These are phyloP conservation scores for Ophioderma brevispina DNA, from an alignment of 35 echinoderm and acorn worm genomes.

Conservation along the genomic window DNA sequence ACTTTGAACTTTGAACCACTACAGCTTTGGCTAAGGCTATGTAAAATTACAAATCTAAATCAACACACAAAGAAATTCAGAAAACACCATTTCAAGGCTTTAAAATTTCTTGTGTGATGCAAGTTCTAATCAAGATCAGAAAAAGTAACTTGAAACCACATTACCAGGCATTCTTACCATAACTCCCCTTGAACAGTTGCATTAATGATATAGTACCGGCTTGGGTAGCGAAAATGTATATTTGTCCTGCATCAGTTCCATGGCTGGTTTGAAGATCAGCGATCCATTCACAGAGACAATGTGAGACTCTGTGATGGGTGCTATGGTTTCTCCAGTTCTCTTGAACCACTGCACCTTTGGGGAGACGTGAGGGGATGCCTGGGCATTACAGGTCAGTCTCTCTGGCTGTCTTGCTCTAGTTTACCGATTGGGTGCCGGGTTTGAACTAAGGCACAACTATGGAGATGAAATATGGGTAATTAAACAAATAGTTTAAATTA, in stretches of 20 bases:
- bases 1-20: no score
- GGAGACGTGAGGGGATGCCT: constrained; percentile 31
- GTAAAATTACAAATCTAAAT: no score
- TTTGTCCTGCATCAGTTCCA: constrained; percentile 67
- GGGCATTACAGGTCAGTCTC: constrained; percentile 63
- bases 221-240: constrained; percentile 78
- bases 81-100: no score
- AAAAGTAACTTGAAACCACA: no score
- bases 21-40: no score
- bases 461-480: no score
- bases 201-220: constrained; percentile 56
- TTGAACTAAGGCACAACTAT: constrained; percentile 79
- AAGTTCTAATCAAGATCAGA: no score
- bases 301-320: constrained; percentile 39
- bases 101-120: no score
- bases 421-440: constrained; percentile 50
- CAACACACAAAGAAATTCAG: no score
- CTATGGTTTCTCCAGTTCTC: background rate
- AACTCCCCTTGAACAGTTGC: constrained; percentile 74
- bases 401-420: constrained; percentile 42
- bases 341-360: constrained; percentile 64
- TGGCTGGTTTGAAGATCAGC: constrained; percentile 69
- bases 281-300: constrained; percentile 39
- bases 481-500: no score
- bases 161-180: constrained; percentile 69